A percentile compares a stretch with the other conserved stretches of the same genome.
These are phyloP conservation scores for Acronicta leporina DNA, from an alignment of 2,888 invertebrate genomes.

Conservation along the genomic window DNA sequence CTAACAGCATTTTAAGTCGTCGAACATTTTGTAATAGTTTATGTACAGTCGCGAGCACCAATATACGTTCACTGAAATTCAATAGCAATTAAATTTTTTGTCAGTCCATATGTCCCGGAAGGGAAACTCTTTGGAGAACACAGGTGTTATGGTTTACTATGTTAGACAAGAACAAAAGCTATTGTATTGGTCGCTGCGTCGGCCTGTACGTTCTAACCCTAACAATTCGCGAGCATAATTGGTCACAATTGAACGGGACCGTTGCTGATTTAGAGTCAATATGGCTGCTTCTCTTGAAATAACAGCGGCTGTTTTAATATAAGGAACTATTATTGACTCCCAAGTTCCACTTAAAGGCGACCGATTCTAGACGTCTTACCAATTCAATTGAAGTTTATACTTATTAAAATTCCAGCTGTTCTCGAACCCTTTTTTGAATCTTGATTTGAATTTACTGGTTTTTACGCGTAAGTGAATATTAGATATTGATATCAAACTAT, in stretches of 20 bases:
- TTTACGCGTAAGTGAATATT: too few relatives aligned
- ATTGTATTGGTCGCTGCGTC: conserved; percentile 45
- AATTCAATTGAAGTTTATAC: conserved; percentile 23
- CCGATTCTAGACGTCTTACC: conserved; percentile 16
- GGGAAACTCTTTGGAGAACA: too few relatives aligned
- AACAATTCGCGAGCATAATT: conserved; percentile 70
- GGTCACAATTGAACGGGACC: conserved; percentile 74
- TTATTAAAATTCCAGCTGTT: conserved; percentile 22
- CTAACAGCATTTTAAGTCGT: neutral
- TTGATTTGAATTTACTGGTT: too few relatives aligned
- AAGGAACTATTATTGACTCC: conserved; percentile 34
- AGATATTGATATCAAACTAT: too few relatives aligned
- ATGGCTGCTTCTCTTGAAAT: conserved; percentile 62
- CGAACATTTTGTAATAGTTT: neutral
- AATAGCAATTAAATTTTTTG: too few relatives aligned
- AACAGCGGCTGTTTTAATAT: conserved; percentile 54
- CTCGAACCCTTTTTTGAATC: too few relatives aligned
- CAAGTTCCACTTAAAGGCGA: conserved; percentile 28
- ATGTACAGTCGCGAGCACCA: too few relatives aligned
- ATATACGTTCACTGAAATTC: too few relatives aligned
- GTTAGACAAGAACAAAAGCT: conserved; percentile 52
- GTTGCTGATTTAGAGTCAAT: conserved; percentile 72
- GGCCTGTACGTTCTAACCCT: conserved; percentile 36
- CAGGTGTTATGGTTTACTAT: too few relatives aligned
- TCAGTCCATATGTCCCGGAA: too few relatives aligned